Conservation (phyloP, 2,113 vertebrate species). For the Urocynchramus pylzowi region DNA sequence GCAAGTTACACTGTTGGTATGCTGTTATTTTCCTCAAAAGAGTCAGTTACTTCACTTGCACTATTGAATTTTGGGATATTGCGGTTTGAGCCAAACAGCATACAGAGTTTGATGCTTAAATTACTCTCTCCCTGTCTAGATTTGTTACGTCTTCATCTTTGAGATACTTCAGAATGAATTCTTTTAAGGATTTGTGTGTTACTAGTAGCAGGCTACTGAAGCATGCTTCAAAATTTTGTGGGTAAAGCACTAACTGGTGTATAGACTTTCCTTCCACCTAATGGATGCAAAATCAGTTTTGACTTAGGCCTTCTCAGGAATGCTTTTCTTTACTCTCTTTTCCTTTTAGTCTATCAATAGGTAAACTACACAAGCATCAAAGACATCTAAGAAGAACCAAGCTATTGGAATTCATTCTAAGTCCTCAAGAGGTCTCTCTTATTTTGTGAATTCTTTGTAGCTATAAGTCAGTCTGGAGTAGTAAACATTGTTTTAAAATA, state of each 20-base stretch:
- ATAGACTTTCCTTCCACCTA: neutral
- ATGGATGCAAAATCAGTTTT: neutral
- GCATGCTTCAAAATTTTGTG: neutral
- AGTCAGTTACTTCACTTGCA: neutral
- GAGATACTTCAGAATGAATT: slow-evolving; percentile 1
- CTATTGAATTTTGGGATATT: neutral
- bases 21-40: slow-evolving; percentile 1
- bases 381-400: neutral
- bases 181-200: neutral
- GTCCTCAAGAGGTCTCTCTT: slow-evolving; percentile 53
- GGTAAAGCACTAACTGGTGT: neutral
- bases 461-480: neutral
- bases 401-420: slow-evolving; percentile 32
- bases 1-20: neutral
- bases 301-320: neutral
- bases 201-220: neutral
- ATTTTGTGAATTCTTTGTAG: slow-evolving; percentile 25
- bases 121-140: neutral
- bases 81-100: neutral
- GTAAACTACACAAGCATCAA: neutral
- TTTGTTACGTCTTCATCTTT: neutral
- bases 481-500: neutral
- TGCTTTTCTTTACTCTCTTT: neutral
- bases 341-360: neutral
- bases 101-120: neutral